phyloP scores from a whole-genome alignment of 1,140 invertebrate genomes.

The Nymphalis io region DNA sequence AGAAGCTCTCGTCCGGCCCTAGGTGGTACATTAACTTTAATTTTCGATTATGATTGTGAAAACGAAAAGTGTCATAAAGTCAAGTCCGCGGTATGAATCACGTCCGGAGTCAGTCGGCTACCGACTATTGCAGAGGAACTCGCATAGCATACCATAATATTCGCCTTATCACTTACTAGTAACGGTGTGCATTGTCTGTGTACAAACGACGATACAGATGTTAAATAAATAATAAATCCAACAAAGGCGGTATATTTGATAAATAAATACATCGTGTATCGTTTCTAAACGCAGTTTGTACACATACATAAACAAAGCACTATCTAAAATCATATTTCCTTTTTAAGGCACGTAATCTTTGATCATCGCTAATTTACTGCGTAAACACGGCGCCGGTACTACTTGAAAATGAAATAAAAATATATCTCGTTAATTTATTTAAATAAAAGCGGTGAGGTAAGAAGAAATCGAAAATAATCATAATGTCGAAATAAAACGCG shows the following conservation, averaged over 20 bases:
- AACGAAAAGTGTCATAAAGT: constrained; percentile 1
- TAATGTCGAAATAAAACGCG: not conserved
- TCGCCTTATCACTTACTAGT: constrained; percentile 22
- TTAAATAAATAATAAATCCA: too few relatives aligned
- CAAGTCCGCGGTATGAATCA: constrained; percentile 5
- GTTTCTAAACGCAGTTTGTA: constrained; percentile 18
- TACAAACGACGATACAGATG: too few relatives aligned
- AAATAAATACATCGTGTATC: constrained; percentile 17
- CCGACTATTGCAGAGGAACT: constrained; percentile 1
- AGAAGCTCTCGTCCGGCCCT: too few relatives aligned
- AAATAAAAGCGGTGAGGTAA: not conserved
- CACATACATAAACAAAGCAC: constrained; percentile 32
- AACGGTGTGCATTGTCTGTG: constrained; percentile 25
- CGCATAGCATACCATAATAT: constrained; percentile 23
- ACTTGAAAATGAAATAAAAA: not conserved
- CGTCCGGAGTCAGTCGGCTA: not conserved
- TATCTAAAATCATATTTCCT: constrained; percentile 7
- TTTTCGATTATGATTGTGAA: not conserved
- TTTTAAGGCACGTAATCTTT: constrained; percentile 34
- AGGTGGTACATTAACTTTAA: too few relatives aligned
- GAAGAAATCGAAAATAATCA: not conserved
- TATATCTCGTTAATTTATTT: not conserved
- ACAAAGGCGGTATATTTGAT: too few relatives aligned
- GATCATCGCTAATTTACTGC: constrained; percentile 5
- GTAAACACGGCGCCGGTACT: not conserved